These are phyloP conservation scores for Platycnemis pennipes DNA, from an alignment of 2,888 invertebrate genomes.

Conservation along the genomic window DNA sequence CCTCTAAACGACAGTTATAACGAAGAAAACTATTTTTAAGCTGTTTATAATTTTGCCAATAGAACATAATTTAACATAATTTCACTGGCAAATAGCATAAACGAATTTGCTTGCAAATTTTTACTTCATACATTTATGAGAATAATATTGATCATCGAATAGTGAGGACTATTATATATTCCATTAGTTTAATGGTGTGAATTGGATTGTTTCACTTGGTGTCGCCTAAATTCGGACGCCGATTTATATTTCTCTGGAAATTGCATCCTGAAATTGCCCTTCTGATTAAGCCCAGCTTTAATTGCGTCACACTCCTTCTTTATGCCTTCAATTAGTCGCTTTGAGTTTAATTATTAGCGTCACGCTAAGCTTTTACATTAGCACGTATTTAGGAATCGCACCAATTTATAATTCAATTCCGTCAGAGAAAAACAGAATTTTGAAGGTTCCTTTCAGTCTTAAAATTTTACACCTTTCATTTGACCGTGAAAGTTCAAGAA, in stretches of 20 bases:
- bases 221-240: not conserved
- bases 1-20: too few relatives aligned
- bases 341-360: not conserved
- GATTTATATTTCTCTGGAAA: not conserved
- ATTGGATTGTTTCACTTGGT: not conserved
- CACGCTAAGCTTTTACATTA: not conserved
- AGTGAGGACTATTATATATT: too few relatives aligned
- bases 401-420: not conserved
- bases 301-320: not conserved
- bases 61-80: too few relatives aligned
- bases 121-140: too few relatives aligned
- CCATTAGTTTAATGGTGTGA: too few relatives aligned
- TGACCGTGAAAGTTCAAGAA: slow-evolving; percentile 1
- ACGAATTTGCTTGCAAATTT: too few relatives aligned
- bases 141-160: too few relatives aligned
- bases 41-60: too few relatives aligned
- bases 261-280: not conserved
- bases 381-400: not conserved
- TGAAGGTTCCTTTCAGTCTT: not conserved
- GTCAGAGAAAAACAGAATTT: not conserved
- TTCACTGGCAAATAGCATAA: too few relatives aligned
- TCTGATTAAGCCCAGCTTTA: not conserved
- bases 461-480: slow-evolving; percentile 45
- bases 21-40: too few relatives aligned
- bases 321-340: not conserved